phyloP scores from a whole-genome alignment of 2,888 invertebrate species.

The Coleophora flavipennella region DNA sequence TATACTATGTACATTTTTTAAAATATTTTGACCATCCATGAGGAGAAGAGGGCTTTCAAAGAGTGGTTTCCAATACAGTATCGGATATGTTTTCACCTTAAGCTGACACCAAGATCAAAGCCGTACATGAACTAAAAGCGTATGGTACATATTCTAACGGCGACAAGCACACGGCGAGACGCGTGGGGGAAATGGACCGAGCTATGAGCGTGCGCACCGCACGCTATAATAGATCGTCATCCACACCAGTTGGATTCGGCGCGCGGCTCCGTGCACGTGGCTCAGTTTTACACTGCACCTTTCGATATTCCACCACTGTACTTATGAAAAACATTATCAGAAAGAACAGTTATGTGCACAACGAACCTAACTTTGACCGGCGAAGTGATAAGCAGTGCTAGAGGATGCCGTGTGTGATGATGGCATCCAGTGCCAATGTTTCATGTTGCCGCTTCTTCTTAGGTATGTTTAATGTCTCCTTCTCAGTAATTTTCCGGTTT shows the following conservation, averaged over 20 bases:
- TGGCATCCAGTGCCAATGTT: conserved; percentile 1
- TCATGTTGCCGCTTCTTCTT: background rate
- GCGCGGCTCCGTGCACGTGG: conserved; percentile 65
- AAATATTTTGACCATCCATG: too few relatives aligned
- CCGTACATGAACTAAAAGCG: too few relatives aligned
- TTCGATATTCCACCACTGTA: conserved; percentile 22
- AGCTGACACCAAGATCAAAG: too few relatives aligned
- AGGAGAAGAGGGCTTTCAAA: too few relatives aligned
- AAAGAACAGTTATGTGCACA: conserved; percentile 19
- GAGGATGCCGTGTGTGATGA: conserved; percentile 8
- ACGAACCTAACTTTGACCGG: conserved; percentile 4
- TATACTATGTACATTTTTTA: too few relatives aligned
- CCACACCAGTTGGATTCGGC: conserved; percentile 68
- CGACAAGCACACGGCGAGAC: conserved; percentile 26
- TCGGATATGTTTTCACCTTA: too few relatives aligned
- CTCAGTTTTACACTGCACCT: conserved; percentile 31
- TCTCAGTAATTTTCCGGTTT: background rate
- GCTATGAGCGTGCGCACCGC: conserved; percentile 48
- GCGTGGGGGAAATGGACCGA: conserved; percentile 71
- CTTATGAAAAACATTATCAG: conserved; percentile 9
- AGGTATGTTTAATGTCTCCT: conserved; percentile 7
- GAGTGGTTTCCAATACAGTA: too few relatives aligned
- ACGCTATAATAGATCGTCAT: conserved; percentile 63
- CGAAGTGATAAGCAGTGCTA: conserved; percentile 2
- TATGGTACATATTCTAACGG: conserved; percentile 18